A percentile compares a stretch with the other conserved stretches of the same genome.
Conservation (phyloP, 2,797 vertebrate genomes). For the Benthosema pterotum region DNA sequence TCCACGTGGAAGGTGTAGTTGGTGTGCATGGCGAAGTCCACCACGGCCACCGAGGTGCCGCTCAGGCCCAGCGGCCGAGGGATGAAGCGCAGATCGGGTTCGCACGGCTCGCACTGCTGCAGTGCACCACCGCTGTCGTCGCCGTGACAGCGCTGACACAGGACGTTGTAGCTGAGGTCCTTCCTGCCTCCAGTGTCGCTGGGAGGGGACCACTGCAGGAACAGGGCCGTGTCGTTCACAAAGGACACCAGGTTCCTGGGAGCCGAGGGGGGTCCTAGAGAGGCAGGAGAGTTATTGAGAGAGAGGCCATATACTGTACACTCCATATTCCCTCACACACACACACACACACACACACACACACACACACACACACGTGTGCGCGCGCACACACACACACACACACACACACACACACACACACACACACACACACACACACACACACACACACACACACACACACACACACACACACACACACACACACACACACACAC, state of each 20-base stretch:
- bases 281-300: constrained; percentile 23
- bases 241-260: constrained; percentile 92
- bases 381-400: too few species aligned
- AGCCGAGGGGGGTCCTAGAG: constrained; percentile 91
- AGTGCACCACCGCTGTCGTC: constrained; percentile 19
- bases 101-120: constrained; percentile 89
- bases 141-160: constrained; percentile 89
- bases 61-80: constrained; percentile 88
- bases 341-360: too few species aligned
- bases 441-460: too few species aligned
- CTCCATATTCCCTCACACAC: too few species aligned
- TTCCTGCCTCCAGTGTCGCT: constrained; percentile 92
- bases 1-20: constrained; percentile 98
- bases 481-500: too few species aligned
- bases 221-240: constrained; percentile 95
- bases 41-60: constrained; percentile 89
- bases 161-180: constrained; percentile 92
- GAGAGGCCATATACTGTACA: too few species aligned
- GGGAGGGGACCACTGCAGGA: constrained; percentile 95
- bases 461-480: too few species aligned
- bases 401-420: too few species aligned
- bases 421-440: too few species aligned
- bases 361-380: too few species aligned
- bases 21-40: constrained; percentile 89
- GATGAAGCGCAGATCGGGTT: constrained; percentile 90